Conservation (phyloP, 2,888 invertebrate genomes). For the Hirtodrosophila duncani region DNA sequence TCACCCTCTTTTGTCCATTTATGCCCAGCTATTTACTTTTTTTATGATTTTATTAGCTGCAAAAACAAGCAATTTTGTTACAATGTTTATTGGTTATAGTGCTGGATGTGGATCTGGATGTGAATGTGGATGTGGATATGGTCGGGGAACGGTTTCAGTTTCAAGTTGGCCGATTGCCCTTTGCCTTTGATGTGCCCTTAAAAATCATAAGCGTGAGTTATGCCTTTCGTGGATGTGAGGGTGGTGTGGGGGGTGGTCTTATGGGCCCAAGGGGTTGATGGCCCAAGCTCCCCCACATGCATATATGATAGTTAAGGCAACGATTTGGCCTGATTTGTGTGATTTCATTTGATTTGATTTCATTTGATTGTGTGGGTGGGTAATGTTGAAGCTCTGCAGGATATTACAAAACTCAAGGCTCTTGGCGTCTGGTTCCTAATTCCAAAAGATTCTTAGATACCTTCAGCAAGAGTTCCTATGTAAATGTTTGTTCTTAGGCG, state of each 20-base stretch:
- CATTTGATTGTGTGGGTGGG: conserved; percentile 60
- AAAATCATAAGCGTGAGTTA: conserved; percentile 71
- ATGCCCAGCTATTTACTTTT: conserved; percentile 52
- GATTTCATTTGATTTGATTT: conserved; percentile 57
- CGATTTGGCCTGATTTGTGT: conserved; percentile 66
- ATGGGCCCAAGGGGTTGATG: conserved; percentile 35
- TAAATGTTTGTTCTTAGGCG: too few relatives aligned
- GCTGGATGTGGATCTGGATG: conserved; percentile 27
- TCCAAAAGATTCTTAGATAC: too few relatives aligned
- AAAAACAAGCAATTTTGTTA: conserved; percentile 71
- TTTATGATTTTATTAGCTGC: conserved; percentile 71
- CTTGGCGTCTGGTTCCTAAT: too few relatives aligned
- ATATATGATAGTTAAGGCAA: conserved; percentile 64
- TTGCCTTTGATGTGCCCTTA: conserved; percentile 68
- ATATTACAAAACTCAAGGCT: too few relatives aligned
- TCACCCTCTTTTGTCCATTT: conserved; percentile 38
- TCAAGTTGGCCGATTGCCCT: too few relatives aligned
- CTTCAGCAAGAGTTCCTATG: too few relatives aligned
- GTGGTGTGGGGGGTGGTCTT: conserved; percentile 14
- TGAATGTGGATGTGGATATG: conserved; percentile 4
- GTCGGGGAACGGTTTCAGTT: conserved; percentile 29
- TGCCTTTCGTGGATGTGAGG: conserved; percentile 26
- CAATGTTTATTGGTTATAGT: conserved; percentile 71
- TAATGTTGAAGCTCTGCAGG: too few relatives aligned
- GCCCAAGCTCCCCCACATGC: conserved; percentile 30